Conservation (phyloP, 2,797 vertebrate species). For the Argya squamiceps region DNA sequence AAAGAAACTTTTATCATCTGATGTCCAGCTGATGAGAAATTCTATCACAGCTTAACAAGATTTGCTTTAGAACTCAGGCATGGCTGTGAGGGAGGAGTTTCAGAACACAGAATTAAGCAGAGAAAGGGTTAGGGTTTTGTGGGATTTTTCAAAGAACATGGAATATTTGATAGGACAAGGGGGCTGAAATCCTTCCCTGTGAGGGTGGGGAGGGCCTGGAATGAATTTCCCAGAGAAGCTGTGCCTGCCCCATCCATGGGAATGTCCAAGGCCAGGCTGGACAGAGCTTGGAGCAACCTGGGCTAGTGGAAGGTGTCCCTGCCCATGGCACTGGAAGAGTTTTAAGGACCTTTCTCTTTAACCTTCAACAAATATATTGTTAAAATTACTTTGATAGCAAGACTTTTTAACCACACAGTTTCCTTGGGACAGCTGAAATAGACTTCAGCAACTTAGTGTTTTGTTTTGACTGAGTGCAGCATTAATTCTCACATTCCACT, state of each 20-base stretch:
- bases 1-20: not conserved
- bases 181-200: not conserved
- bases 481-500: not conserved
- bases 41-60: not conserved
- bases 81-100: not conserved
- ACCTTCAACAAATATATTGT: not conserved
- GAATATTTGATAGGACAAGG: not conserved
- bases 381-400: not conserved
- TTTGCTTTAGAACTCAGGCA: not conserved
- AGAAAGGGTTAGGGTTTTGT: not conserved
- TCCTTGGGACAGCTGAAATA: not conserved
- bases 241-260: not conserved
- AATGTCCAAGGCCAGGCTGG: not conserved
- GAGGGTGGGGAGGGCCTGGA: not conserved
- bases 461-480: not conserved
- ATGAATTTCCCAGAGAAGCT: not conserved
- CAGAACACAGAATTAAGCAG: not conserved
- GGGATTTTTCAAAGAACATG: not conserved
- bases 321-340: not conserved
- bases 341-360: not conserved
- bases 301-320: not conserved
- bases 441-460: not conserved
- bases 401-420: not conserved
- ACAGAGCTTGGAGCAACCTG: accelerated
- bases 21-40: not conserved